Percentiles rank a stretch among this genome's conserved stretches.
These are phyloP conservation scores for Heterotilapia buettikoferi DNA, from an alignment of 2,113 vertebrate species.

Conservation along the genomic window DNA sequence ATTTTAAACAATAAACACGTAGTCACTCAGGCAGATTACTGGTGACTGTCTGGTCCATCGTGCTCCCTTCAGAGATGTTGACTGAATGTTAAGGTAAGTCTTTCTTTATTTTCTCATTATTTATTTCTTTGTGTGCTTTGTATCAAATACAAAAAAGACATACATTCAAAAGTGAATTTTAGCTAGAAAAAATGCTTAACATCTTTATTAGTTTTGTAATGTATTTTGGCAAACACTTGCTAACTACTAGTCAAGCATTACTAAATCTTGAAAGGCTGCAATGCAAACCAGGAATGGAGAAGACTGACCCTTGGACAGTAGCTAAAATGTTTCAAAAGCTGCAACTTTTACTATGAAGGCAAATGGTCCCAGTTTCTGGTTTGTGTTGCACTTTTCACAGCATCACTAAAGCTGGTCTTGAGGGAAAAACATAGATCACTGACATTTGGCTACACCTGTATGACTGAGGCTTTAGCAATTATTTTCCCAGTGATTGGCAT, in stretches of 20 bases:
- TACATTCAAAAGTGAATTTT: not conserved
- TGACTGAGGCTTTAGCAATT: not conserved
- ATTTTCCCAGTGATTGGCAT: not conserved
- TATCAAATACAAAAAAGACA: not conserved
- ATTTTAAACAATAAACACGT: not conserved
- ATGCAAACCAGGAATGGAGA: not conserved
- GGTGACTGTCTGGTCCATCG: not conserved
- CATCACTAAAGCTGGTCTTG: not conserved
- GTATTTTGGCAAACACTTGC: not conserved
- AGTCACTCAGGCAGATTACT: not conserved
- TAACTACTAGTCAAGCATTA: not conserved
- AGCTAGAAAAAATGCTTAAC: not conserved
- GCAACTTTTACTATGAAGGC: not conserved
- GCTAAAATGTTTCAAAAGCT: not conserved
- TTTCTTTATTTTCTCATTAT: not conserved
- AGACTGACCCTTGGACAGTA: fast-evolving
- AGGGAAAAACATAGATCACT: not conserved
- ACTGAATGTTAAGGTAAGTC: not conserved
- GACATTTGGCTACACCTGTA: not conserved
- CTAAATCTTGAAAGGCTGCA: not conserved
- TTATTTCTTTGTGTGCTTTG: not conserved
- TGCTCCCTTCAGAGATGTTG: not conserved
- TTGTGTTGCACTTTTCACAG: not conserved
- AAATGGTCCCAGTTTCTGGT: not conserved
- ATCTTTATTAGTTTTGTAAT: not conserved